phyloP scores from a whole-genome alignment of 2,888 invertebrate species.

The Eilema caniola region DNA sequence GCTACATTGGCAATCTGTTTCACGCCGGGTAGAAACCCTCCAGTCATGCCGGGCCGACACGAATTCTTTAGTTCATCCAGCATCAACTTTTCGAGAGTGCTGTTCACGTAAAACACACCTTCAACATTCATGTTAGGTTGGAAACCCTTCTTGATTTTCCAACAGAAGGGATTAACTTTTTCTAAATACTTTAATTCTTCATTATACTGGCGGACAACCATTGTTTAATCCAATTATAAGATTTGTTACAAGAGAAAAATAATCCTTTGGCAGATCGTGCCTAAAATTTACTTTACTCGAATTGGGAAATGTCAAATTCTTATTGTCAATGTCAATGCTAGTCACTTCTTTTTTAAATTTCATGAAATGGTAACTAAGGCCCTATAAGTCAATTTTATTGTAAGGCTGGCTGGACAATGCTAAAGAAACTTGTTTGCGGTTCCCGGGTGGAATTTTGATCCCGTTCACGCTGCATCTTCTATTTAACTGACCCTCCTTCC shows the following conservation, averaged over 20 bases:
- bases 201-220: slow-evolving; percentile 96
- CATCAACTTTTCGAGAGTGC: slow-evolving; percentile 96
- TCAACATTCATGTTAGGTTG: slow-evolving; percentile 99
- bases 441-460: too few species aligned
- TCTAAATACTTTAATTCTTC: slow-evolving; percentile 98
- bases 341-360: too few species aligned
- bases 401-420: too few species aligned
- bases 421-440: too few species aligned
- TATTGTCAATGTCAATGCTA: too few species aligned
- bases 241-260: neutral
- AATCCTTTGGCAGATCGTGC: too few species aligned
- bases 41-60: slow-evolving; percentile 95
- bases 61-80: slow-evolving; percentile 97
- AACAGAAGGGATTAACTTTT: slow-evolving; percentile 93
- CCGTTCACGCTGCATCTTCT: too few species aligned
- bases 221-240: slow-evolving; percentile 64
- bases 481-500: too few species aligned
- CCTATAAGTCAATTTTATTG: too few species aligned
- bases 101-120: slow-evolving; percentile 98
- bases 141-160: slow-evolving; percentile 99
- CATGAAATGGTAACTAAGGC: too few species aligned
- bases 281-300: too few species aligned
- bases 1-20: slow-evolving; percentile 99
- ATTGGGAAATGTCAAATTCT: too few species aligned
- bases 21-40: slow-evolving; percentile 99